Base-by-base conservation (phyloP, 2,113 vertebrate genomes). In the Corynorhinus townsendii region DNA sequence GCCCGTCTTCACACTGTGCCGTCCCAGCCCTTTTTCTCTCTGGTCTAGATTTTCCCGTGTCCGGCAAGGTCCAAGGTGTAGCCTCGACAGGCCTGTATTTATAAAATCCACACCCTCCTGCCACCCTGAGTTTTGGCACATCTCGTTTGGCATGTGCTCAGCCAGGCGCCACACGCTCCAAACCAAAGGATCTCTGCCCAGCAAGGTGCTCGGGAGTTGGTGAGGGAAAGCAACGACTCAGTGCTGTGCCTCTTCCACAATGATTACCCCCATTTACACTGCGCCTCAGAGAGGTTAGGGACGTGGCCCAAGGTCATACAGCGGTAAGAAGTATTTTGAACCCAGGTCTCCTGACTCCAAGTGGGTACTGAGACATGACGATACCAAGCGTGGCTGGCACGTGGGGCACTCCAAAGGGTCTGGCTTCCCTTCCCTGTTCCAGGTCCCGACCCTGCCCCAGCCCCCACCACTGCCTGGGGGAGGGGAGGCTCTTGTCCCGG, bases 1-100 rank as follows among this genome's bases (percentile, higher is more conserved):
- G 17, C n/a, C 24, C 35, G 11, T 56, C 71, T n/a, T 62, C 71
- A 40, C 7, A 4, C 38, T 8, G 15, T 22, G 40, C 16, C 0
- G 1, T 40, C 30, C 38, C n/a, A 11, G 33, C 17, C 7, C n/a
- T 19, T 59, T 24, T 62, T 33, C 49, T 75, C 54, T 72, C 59
- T 7, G 2, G 59, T 66, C 54, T 40, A 16, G 35, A 17, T n/a
- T 69, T 54, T 26, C 30, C 4, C 0, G 2, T 0, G 4, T 56
- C 26, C 1, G 4, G 40, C 66, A 26, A 71, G 80, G 33, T 19
- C 68, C 9, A 11, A 73, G 30, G 38, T 35, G 45, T 0, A 54
- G 86, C 26, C 68, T 83, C 2, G 1, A 16, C 0, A 16, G 54
- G 7, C 35, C 16, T 28, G 0, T 15, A 1, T 66, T 33, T 73